Conservation (phyloP, 2,797 vertebrate species). For the Anas georgica region DNA sequence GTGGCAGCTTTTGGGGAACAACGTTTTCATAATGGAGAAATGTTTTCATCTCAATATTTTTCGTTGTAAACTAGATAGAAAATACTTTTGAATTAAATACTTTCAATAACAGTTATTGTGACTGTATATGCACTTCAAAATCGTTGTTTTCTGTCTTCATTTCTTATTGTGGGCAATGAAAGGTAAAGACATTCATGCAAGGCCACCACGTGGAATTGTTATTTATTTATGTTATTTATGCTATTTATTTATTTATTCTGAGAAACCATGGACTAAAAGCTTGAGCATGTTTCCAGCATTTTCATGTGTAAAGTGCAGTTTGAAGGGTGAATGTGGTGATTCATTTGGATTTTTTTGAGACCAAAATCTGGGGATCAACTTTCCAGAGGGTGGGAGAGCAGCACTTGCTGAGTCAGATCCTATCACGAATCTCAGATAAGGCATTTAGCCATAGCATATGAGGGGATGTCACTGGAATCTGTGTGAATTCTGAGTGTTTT, state of each 20-base stretch:
- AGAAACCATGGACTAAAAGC: neutral
- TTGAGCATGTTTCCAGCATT: fast-evolving
- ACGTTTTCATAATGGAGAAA: neutral
- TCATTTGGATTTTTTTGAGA: neutral
- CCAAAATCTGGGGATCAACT: neutral
- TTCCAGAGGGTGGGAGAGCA: neutral
- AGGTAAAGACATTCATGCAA: neutral
- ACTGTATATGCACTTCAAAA: neutral
- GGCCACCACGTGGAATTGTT: neutral
- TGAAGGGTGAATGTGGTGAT: neutral
- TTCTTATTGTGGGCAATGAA: neutral
- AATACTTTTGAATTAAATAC: neutral
- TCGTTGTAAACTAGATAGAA: neutral
- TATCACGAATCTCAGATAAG: neutral
- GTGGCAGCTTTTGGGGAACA: neutral
- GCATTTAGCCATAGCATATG: neutral
- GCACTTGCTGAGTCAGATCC: neutral
- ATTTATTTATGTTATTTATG: neutral
- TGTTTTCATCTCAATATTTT: neutral
- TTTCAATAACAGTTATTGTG: neutral
- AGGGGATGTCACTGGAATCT: neutral
- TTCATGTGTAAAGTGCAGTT: neutral
- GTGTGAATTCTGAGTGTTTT: neutral
- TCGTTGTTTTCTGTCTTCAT: neutral
- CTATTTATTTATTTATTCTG: neutral